These are phyloP conservation scores for Manis crassicaudata DNA, from an alignment of 2,797 vertebrate genomes.

Conservation along the genomic window DNA sequence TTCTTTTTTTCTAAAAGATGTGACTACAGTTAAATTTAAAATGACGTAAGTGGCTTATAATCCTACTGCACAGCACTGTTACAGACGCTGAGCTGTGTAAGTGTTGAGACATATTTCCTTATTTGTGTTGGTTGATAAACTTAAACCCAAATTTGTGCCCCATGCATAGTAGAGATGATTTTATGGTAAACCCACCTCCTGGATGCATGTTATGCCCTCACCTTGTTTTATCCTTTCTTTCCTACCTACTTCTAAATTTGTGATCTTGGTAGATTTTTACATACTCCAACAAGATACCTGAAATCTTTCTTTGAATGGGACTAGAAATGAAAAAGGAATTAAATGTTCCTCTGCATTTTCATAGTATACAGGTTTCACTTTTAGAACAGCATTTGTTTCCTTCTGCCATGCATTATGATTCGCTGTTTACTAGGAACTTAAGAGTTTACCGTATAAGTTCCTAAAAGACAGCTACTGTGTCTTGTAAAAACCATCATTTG, in stretches of 20 bases:
- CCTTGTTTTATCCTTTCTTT: neutral
- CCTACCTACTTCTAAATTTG: conserved; percentile 18
- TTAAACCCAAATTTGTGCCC: neutral
- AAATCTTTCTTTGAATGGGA: conserved; percentile 22
- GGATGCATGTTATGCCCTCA: neutral
- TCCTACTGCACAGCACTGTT: neutral
- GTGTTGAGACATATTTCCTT: neutral
- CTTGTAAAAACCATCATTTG: neutral
- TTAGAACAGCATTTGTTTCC: neutral
- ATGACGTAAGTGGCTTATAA: neutral
- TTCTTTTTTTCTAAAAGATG: conserved; percentile 14
- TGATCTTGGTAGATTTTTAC: conserved; percentile 21
- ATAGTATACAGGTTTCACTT: neutral
- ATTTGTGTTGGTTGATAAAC: neutral
- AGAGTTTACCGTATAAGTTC: neutral
- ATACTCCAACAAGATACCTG: neutral
- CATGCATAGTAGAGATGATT: neutral
- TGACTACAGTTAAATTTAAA: conserved; percentile 3
- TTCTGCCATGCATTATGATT: neutral
- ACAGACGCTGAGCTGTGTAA: neutral
- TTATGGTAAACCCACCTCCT: conserved; percentile 10
- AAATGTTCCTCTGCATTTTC: neutral
- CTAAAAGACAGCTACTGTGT: neutral
- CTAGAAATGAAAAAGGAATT: conserved; percentile 4
- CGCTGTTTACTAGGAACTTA: neutral